These are phyloP conservation scores for Sorex maritimensis DNA, from an alignment of 2,797 vertebrate species.

Conservation along the genomic window DNA sequence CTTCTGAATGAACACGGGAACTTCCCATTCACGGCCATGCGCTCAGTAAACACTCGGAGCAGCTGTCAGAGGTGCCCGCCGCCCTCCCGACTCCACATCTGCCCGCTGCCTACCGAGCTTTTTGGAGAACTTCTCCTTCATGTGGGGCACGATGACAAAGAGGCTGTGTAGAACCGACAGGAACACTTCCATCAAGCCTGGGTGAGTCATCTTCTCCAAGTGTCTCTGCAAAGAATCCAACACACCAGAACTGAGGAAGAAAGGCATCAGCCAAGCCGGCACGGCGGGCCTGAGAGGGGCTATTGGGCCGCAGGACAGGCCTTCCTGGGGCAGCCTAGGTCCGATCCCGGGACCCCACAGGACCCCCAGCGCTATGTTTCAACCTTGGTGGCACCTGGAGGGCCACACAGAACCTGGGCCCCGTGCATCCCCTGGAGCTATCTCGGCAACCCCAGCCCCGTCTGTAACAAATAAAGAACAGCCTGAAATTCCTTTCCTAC, in stretches of 20 bases:
- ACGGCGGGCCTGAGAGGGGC: neutral
- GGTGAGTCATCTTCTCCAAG: constrained; percentile 90
- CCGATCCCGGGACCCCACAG: no score
- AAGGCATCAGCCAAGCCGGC: neutral
- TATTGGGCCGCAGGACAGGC: neutral
- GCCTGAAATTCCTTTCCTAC: no score
- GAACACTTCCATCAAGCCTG: constrained; percentile 93
- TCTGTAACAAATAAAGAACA: no score
- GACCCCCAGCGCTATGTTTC: no score
- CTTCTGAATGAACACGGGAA: neutral
- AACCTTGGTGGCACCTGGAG: no score
- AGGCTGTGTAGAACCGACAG: constrained; percentile 93
- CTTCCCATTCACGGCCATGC: neutral
- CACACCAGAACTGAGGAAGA: constrained; percentile 45
- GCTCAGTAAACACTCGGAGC: neutral
- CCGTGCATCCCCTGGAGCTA: no score
- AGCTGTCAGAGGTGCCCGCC: neutral
- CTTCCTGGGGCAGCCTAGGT: neutral
- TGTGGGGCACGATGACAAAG: constrained; percentile 93
- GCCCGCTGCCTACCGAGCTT: constrained; percentile 94
- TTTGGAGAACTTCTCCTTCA: constrained; percentile 93
- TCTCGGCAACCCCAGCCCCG: no score
- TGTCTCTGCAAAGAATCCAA: constrained; percentile 90
- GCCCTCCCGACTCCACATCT: constrained; percentile 8
- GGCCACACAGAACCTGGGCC: no score